A percentile compares a stretch with the other conserved stretches of the same genome.
These are phyloP conservation scores for Ophion obscuratus DNA, from an alignment of 2,888 invertebrate genomes.

Conservation along the genomic window DNA sequence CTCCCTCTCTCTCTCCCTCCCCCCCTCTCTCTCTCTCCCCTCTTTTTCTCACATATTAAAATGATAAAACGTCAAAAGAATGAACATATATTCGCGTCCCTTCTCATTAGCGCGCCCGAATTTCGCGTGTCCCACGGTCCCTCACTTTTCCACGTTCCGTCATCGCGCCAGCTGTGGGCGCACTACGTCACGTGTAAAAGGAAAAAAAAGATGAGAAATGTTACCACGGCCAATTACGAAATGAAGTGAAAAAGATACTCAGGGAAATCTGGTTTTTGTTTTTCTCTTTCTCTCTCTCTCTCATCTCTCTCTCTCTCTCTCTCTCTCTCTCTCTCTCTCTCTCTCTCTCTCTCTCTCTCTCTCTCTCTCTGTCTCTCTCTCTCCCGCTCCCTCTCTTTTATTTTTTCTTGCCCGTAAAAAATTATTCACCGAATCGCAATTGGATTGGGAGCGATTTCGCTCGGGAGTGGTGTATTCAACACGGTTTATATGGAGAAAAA, in stretches of 20 bases:
- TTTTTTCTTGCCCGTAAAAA: neutral
- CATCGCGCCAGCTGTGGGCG: conserved; percentile 7
- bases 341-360: neutral
- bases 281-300: neutral
- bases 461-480: neutral
- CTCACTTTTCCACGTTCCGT: conserved; percentile 20
- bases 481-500: neutral
- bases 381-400: neutral
- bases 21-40: neutral
- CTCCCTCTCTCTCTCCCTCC: neutral
- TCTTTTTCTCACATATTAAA: conserved; percentile 3
- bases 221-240: conserved; percentile 3
- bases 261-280: neutral
- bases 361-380: too few relatives aligned
- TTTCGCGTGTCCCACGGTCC: conserved; percentile 8
- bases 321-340: neutral
- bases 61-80: conserved; percentile 13
- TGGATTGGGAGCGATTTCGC: conserved; percentile 4
- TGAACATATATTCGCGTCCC: conserved; percentile 19
- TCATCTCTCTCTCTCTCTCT: too few relatives aligned
- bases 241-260: conserved; percentile 8
- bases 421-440: conserved; percentile 5
- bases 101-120: conserved; percentile 20
- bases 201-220: neutral
- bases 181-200: neutral